Evolutionary conservation across 2,797 vertebrate genomes (phyloP).

Genomic region (Silurus aristotelis): DNA sequence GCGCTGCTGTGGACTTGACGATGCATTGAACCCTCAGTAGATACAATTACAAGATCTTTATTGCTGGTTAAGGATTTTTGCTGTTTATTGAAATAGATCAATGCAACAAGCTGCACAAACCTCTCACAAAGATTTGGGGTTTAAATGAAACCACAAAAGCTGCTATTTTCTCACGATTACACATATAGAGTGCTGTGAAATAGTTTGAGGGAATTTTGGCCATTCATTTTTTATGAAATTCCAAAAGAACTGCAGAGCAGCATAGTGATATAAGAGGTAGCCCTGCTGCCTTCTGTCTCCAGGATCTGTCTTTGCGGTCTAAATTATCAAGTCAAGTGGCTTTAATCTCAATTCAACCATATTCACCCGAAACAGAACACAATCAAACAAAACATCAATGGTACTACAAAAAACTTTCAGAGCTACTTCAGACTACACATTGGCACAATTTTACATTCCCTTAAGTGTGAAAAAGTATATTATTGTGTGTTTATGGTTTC

Average conservation of each 20-base stretch:
- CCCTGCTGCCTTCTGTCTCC: background rate
- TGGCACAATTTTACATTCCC: background rate
- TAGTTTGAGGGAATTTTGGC: background rate
- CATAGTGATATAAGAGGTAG: background rate
- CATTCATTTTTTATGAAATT: background rate
- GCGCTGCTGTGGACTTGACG: slow-evolving; percentile 23
- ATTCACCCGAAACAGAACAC: no score
- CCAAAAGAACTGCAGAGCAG: background rate
- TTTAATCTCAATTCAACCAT: no score
- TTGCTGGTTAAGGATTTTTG: background rate
- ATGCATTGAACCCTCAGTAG: background rate
- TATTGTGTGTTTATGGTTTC: background rate
- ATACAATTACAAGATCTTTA: background rate
- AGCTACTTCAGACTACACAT: no score
- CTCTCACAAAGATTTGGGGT: background rate
- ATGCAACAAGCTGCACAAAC: slow-evolving; percentile 3
- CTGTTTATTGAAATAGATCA: slow-evolving; percentile 9
- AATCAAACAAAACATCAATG: no score
- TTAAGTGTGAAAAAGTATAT: background rate
- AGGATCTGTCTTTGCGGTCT: background rate
- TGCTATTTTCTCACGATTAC: background rate
- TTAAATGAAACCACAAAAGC: background rate
- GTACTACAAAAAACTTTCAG: no score
- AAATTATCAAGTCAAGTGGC: no score
- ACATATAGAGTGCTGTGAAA: background rate